phyloP scores from a whole-genome alignment of 2,113 vertebrate genomes.

The Phycodurus eques region DNA sequence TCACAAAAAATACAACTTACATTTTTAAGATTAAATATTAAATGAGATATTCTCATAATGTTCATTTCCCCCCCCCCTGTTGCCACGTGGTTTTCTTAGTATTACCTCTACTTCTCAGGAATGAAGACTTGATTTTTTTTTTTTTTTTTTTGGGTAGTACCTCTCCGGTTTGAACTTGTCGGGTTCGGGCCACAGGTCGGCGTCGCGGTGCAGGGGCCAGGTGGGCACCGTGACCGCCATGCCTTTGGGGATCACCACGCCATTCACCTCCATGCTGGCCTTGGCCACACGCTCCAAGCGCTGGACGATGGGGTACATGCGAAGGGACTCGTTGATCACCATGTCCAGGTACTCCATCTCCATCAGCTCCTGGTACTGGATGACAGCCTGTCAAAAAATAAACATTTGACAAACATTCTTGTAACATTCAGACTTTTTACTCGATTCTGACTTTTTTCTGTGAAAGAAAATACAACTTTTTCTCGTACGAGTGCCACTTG shows the following conservation, averaged over 20 bases:
- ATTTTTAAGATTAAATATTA: no score
- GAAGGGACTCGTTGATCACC: conserved; percentile 77
- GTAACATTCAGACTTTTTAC: not conserved
- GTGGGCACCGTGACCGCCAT: conserved; percentile 64
- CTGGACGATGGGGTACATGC: conserved; percentile 62
- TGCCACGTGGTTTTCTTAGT: no score
- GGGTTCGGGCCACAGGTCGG: conserved; percentile 66
- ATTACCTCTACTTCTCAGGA: not conserved
- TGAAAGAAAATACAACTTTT: no score
- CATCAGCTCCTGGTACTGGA: conserved; percentile 65
- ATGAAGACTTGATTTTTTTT: not conserved
- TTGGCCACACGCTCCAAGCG: conserved; percentile 80
- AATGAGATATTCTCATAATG: no score
- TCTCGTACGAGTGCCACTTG: no score
- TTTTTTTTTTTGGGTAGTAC: conserved; percentile 38
- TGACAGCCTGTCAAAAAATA: conserved; percentile 42
- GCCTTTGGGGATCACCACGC: conserved; percentile 75
- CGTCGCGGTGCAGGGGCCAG: conserved; percentile 62
- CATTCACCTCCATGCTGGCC: conserved; percentile 72
- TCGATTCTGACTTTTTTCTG: no score
- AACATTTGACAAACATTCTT: not conserved
- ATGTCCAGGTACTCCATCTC: conserved; percentile 85
- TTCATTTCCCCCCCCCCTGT: no score
- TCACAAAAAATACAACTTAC: no score
- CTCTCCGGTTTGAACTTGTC: conserved; percentile 80